Percentiles rank a stretch among this genome's conserved stretches.
Evolutionary conservation across 2,113 vertebrate species (phyloP).

Genomic region (Anoura caudifer): DNA sequence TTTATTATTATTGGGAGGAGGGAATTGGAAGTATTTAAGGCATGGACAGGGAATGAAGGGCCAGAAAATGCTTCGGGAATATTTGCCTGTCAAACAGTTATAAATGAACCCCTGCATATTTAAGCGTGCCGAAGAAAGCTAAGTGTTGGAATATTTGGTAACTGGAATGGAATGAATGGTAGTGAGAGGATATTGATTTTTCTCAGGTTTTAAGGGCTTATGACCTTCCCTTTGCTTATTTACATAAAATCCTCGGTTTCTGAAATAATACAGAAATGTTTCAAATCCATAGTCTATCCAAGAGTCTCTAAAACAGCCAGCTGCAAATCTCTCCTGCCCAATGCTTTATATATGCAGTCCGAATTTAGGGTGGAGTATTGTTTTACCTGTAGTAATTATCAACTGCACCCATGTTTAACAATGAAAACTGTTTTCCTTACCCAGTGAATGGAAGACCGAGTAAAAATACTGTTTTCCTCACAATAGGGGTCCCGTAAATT

Average conservation of each 20-base stretch:
- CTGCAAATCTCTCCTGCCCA: neutral
- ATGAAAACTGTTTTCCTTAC: neutral
- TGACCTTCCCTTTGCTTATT: constrained; percentile 14
- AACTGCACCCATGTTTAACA: neutral
- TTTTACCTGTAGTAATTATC: neutral
- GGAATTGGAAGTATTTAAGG: neutral
- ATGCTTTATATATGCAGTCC: neutral
- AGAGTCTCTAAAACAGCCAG: neutral
- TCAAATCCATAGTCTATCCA: neutral
- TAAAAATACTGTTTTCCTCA: neutral
- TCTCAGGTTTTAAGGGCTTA: neutral
- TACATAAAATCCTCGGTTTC: neutral
- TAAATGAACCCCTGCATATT: neutral
- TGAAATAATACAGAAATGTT: constrained; percentile 28
- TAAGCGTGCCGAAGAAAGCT: constrained; percentile 7
- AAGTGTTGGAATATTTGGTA: neutral
- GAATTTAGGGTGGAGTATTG: neutral
- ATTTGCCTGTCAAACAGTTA: constrained; percentile 1
- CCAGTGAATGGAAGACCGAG: neutral
- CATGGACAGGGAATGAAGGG: neutral
- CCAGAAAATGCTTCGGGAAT: constrained; percentile 1
- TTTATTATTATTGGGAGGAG: neutral
- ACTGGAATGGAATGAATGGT: neutral
- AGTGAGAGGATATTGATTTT: constrained; percentile 21
- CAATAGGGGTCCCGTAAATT: neutral